Base-by-base conservation (phyloP, 2,888 invertebrate species). In the Alcis repandata region DNA sequence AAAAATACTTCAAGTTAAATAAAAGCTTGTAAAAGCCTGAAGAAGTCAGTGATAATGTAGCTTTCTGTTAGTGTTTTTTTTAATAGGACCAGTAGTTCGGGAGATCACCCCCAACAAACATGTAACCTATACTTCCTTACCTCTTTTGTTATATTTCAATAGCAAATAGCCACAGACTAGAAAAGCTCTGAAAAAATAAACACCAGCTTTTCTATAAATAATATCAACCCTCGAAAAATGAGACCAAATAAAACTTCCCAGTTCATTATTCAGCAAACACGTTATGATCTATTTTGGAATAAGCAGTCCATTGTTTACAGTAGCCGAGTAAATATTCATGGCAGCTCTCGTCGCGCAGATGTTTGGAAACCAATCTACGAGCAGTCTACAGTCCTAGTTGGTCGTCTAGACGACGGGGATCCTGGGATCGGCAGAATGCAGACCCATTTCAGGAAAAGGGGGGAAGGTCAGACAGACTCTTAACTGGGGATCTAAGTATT, bases 321-420 rank as follows among this genome's bases (percentile, higher is more conserved):
- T 61, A 74, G 59, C 68, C 49, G 69, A 77, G 71, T 76, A 72
- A 75, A 76, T 70, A 75, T 75, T 70, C 66, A 67, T 71, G 64
- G 62, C 71, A 68, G 53, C 69, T 78, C 69, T 74, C 77, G 76
- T 76, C 79, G 76, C 73, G 70, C 80, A 80, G 77, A 80, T 83
- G 78, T 74, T 79, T 65, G 61, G 67, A 73, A 79, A 79, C 73
- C 71, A 77, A 77, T 73, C 73, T 68, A n/a, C n/a, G n/a, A n/a
- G n/a, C n/a, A 71, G 75, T 74, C 69, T 74, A 69, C 63, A 67
- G 69, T 59, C 74, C 71, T 32, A 49, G 75, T 69, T 74, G 68
- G 70, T 69, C 76, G 90, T 89, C 89, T 89, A 89, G 89, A 89
- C 89, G 67, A 72, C 73, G 77, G 45, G 56, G 45, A 56, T 77